These are phyloP conservation scores for Chironomus tentans DNA, from an alignment of 2,888 invertebrate species.

Conservation along the genomic window DNA sequence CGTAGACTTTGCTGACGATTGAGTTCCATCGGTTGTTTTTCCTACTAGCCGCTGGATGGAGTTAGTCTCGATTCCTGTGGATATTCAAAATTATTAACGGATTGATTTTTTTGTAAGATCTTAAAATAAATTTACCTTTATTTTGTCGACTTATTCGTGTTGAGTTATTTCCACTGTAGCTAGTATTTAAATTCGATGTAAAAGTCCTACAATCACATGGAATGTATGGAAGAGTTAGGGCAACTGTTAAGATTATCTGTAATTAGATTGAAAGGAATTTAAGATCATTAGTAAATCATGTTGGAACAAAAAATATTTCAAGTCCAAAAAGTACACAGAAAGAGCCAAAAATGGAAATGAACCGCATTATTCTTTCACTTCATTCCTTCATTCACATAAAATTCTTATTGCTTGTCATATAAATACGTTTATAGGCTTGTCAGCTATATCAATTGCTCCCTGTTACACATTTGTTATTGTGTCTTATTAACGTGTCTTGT, in stretches of 20 bases:
- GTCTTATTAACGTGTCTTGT: slow-evolving; percentile 24
- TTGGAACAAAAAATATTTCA: too few relatives aligned
- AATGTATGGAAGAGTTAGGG: slow-evolving; percentile 23
- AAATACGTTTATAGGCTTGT: slow-evolving; percentile 18
- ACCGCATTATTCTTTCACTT: too few relatives aligned
- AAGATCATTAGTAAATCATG: too few relatives aligned
- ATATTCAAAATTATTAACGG: background rate
- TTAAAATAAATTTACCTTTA: slow-evolving; percentile 3
- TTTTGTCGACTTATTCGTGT: background rate
- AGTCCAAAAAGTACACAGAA: too few relatives aligned
- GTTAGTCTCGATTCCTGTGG: slow-evolving; percentile 42
- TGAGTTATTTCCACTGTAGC: background rate
- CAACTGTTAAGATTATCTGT: slow-evolving; percentile 9
- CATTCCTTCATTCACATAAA: background rate
- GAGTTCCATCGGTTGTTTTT: background rate
- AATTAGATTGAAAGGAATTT: slow-evolving; percentile 1
- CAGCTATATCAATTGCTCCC: slow-evolving; percentile 21
- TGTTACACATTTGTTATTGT: slow-evolving; percentile 1
- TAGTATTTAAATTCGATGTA: slow-evolving; percentile 7
- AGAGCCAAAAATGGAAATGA: too few relatives aligned
- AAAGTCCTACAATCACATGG: slow-evolving; percentile 23
- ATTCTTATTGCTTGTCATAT: background rate
- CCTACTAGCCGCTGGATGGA: slow-evolving; percentile 45
- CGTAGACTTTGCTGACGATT: background rate
- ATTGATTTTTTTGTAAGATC: background rate